These are phyloP conservation scores for Gallinago jamesoni DNA, from an alignment of 2,113 vertebrate species.

Conservation along the genomic window DNA sequence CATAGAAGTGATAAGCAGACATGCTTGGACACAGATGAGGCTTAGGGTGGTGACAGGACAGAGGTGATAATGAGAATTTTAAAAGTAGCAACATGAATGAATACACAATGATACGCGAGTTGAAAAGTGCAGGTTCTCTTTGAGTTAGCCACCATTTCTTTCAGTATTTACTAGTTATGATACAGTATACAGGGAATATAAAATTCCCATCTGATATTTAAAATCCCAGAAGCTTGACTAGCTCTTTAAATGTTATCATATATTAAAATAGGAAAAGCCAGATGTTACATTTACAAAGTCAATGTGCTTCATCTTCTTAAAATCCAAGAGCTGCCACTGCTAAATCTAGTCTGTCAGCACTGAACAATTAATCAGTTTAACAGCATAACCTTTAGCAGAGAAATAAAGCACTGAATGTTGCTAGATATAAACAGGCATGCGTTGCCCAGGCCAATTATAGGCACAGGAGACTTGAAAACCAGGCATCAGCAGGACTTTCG, in stretches of 20 bases:
- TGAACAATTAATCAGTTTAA: conserved; percentile 31
- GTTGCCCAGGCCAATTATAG: not conserved
- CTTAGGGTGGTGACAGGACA: not conserved
- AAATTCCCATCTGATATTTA: not conserved
- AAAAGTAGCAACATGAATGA: not conserved
- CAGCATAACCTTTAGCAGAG: not conserved
- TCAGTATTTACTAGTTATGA: not conserved
- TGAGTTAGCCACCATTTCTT: not conserved
- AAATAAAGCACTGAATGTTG: not conserved
- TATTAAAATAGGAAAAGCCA: conserved; percentile 13
- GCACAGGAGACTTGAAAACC: not conserved
- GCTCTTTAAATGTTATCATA: not conserved
- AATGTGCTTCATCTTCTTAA: not conserved
- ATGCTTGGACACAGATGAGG: not conserved
- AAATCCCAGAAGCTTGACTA: conserved; percentile 17
- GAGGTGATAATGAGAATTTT: not conserved
- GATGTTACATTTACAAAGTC: conserved; percentile 17
- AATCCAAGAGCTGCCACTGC: not conserved
- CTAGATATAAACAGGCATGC: not conserved
- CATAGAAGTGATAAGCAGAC: not conserved
- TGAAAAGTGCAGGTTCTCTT: not conserved
- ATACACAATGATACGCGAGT: not conserved
- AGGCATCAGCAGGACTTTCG: not conserved
- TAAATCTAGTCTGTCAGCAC: not conserved
- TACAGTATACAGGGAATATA: not conserved